A percentile compares a stretch with the other conserved stretches of the same genome.
phyloP scores from a whole-genome alignment of 2,113 vertebrate species.

The Coptodon rendalli region DNA sequence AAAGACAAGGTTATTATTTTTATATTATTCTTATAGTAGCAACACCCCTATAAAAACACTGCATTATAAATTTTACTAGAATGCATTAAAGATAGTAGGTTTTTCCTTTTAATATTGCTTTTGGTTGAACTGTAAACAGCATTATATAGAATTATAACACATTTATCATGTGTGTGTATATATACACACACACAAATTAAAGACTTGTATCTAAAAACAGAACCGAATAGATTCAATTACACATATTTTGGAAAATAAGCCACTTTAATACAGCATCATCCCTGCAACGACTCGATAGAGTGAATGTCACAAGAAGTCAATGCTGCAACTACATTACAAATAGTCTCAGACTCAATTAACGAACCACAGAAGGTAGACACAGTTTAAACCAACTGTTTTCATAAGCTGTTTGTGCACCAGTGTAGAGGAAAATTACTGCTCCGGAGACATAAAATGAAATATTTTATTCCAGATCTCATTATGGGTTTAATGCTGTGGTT shows the following conservation, averaged over 20 bases:
- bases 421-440: not conserved
- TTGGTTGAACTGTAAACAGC: not conserved
- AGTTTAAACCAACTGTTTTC: not conserved
- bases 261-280: not conserved
- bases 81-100: not conserved
- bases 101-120: not conserved
- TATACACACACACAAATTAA: not conserved
- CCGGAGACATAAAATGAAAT: not conserved
- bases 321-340: not conserved
- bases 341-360: not conserved
- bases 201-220: not conserved
- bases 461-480: not conserved
- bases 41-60: not conserved
- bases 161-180: not conserved
- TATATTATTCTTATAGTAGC: not conserved
- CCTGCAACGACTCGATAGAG: not conserved
- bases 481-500: not conserved
- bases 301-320: not conserved
- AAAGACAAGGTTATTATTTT: not conserved
- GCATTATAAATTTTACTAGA: not conserved
- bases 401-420: not conserved
- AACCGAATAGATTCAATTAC: not conserved
- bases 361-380: not conserved
- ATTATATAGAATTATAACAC: not conserved
- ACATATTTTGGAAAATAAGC: not conserved